Base-by-base conservation (phyloP, 2,113 vertebrate genomes). In the Parotia lawesii region DNA sequence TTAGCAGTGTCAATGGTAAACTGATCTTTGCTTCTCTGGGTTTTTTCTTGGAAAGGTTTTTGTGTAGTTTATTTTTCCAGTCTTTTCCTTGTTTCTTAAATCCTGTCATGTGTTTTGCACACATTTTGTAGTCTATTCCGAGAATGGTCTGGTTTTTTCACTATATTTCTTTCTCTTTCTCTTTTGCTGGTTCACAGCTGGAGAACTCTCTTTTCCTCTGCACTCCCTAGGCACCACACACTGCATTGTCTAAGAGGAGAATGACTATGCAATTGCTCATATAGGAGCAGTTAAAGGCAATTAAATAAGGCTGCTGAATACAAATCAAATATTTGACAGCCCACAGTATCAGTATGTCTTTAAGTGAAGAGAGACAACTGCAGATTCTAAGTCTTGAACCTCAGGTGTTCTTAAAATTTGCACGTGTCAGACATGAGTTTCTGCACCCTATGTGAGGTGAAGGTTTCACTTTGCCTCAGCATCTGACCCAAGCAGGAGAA, bases 391-490 rank as follows among this genome's bases (percentile, higher is more conserved):
- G 19, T 2, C 0, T 35, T 67, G 69, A 86, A 64, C 22, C 17
- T 72, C 48, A 69, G 21, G 24, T 51, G 19, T 57, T 85, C n/a
- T 75, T 31, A 69, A 64, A 85, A 76, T 45, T 38, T 73, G 16
- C 29, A 31, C 14, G 40, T 3, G 0, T 67, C 56, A 84, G 56
- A 91, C 48, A 28, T 33, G 42, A 82, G 42, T 18, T 75, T 22
- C 44, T 65, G 23, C 11, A 27, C 25, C 27, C 5, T 21, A 2
- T 0, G 0, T 28, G 48, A 69, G 7, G n/a, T 27, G 14, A 64
- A 75, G 31, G 5, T 67, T 89, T 84, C 10, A 1, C 28, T 20
- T 44, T 44, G 15, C 12, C 18, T 89, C 40, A 67, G 21, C 40
- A 57, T 53, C 7, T 27, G 57, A 60, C 15, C 10, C 40, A 79